Percentiles rank a stretch among this genome's conserved stretches.
Conservation (phyloP, 64 coral and sea anemone genomes). For the Dendrophyllia cribrosa region DNA sequence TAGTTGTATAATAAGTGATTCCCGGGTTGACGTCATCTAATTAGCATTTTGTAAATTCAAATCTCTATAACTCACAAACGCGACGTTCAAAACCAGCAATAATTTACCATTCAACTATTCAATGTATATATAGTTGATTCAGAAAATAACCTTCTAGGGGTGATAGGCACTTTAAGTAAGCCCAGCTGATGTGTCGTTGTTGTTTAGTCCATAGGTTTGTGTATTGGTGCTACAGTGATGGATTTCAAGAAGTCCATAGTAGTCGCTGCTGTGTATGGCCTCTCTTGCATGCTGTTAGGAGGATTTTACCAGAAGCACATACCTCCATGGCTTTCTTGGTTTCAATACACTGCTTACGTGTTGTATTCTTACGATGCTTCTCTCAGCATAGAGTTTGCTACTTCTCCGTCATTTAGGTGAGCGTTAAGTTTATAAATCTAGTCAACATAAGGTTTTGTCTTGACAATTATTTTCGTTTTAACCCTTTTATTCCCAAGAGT, state of each 20-base stretch:
- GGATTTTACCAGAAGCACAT: conserved; percentile 91
- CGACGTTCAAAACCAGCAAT: too few relatives aligned
- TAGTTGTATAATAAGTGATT: too few relatives aligned
- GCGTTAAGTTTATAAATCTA: neutral
- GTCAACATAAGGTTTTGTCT: too few relatives aligned
- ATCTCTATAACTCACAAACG: too few relatives aligned
- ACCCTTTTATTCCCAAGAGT: too few relatives aligned
- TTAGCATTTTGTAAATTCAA: too few relatives aligned
- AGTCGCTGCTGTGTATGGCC: conserved; percentile 63
- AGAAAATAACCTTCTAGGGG: too few relatives aligned
- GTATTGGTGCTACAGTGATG: conserved; percentile 88
- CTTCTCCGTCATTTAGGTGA: conserved; percentile 80
- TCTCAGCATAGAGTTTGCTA: conserved; percentile 76
- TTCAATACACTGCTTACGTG: conserved; percentile 77
- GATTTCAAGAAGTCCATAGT: conserved; percentile 89
- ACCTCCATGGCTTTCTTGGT: conserved; percentile 84
- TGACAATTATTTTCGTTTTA: neutral
- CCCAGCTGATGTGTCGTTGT: neutral
- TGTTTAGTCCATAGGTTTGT: conserved; percentile 88
- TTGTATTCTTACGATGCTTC: conserved; percentile 74
- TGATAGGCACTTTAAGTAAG: too few relatives aligned
- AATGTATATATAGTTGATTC: too few relatives aligned
- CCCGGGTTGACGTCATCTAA: too few relatives aligned
- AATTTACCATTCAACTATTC: too few relatives aligned
- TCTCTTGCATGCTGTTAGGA: conserved; percentile 79